Conservation (phyloP, 92 coral and sea anemone species). For the Diadumene lineata region DNA sequence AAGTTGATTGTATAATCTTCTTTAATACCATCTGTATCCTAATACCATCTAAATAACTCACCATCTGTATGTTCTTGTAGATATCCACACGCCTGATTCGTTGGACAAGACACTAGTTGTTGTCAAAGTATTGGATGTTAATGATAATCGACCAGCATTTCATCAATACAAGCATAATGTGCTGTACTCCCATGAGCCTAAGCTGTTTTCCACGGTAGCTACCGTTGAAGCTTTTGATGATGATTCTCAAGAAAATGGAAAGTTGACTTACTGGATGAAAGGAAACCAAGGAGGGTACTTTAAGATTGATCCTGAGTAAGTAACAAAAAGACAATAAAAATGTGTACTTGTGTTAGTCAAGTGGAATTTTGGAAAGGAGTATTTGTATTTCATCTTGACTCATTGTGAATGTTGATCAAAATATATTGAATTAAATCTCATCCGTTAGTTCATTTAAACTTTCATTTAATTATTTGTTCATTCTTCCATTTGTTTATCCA, state of each 20-base stretch:
- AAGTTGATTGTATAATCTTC: no score
- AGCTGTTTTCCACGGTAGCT: slow-evolving; percentile 37
- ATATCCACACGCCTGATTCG: background rate
- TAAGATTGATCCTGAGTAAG: slow-evolving; percentile 55
- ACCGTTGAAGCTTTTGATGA: slow-evolving; percentile 53
- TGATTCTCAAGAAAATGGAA: slow-evolving; percentile 56
- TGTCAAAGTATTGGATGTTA: slow-evolving; percentile 61
- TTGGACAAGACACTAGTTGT: slow-evolving; percentile 61
- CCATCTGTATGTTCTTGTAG: background rate
- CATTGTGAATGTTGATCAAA: no score
- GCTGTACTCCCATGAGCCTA: slow-evolving; percentile 31
- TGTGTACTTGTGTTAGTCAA: no score
- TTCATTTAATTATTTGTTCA: no score
- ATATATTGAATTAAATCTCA: no score
- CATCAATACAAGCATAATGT: slow-evolving; percentile 29
- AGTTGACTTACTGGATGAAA: slow-evolving; percentile 48
- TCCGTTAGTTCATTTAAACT: no score
- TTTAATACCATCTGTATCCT: no score
- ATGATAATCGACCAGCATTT: slow-evolving; percentile 72
- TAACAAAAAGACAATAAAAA: no score
- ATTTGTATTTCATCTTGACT: no score
- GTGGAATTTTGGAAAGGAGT: no score
- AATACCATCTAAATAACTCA: background rate
- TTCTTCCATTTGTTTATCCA: no score
- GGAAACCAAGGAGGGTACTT: slow-evolving; percentile 43